These are phyloP conservation scores for Rhinichthys klamathensis DNA, from an alignment of 2,113 vertebrate genomes.

Conservation along the genomic window DNA sequence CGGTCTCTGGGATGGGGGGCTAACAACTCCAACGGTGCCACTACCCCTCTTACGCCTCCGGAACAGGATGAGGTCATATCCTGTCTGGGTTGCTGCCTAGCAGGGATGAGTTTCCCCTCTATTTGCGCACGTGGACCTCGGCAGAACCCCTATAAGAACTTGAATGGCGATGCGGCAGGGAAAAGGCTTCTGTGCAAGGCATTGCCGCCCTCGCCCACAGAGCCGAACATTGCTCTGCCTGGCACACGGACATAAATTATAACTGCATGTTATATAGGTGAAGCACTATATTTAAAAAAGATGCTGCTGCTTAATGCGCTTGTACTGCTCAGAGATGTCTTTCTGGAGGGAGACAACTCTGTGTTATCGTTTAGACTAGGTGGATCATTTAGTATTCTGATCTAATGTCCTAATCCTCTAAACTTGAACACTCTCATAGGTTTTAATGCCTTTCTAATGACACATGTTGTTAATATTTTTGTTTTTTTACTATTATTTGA, in stretches of 20 bases:
- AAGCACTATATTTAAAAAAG: background rate
- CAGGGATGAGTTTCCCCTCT: conserved; percentile 83
- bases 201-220: conserved; percentile 64
- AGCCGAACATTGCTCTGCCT: conserved; percentile 82
- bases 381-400: conserved; percentile 31
- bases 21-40: conserved; percentile 56
- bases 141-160: conserved; percentile 80
- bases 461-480: conserved; percentile 20
- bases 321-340: background rate
- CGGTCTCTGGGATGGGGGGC: conserved; percentile 76
- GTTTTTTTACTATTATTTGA: conserved; percentile 47
- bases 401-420: background rate
- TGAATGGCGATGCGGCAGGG: conserved; percentile 78
- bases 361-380: background rate
- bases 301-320: conserved; percentile 33
- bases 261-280: background rate
- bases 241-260: conserved; percentile 80
- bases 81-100: conserved; percentile 87
- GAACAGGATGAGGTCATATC: conserved; percentile 83
- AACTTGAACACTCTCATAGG: conserved; percentile 6
- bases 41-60: conserved; percentile 45
- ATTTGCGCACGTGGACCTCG: conserved; percentile 79
- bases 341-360: background rate
- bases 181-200: conserved; percentile 78
- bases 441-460: conserved; percentile 23